A percentile compares a stretch with the other conserved stretches of the same genome.
phyloP scores from a whole-genome alignment of 2,888 invertebrate genomes.

The Calliopum simillimum region DNA sequence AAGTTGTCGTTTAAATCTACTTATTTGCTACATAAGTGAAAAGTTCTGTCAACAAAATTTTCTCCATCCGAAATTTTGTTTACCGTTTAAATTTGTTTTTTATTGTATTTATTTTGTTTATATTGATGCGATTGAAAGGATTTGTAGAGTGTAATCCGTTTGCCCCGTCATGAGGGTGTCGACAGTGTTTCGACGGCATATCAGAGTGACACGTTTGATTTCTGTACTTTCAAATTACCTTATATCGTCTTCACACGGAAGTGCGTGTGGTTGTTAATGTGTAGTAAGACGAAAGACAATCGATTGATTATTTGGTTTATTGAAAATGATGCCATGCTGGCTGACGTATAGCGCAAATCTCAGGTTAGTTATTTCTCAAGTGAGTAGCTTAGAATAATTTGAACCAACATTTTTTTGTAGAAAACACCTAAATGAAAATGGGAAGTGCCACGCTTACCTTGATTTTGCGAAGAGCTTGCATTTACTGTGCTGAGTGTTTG shows the following conservation, averaged over 20 bases:
- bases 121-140: slow-evolving; percentile 65
- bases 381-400: too few relatives aligned
- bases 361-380: too few relatives aligned
- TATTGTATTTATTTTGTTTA: slow-evolving; percentile 61
- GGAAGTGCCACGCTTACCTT: too few relatives aligned
- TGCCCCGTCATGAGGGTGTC: neutral
- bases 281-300: too few relatives aligned
- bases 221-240: slow-evolving; percentile 63
- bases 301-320: too few relatives aligned
- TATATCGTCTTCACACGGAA: slow-evolving; percentile 43
- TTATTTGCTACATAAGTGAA: slow-evolving; percentile 55
- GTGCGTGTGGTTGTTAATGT: slow-evolving; percentile 12
- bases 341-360: too few relatives aligned
- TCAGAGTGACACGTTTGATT: slow-evolving; percentile 55
- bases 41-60: slow-evolving; percentile 60
- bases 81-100: slow-evolving; percentile 65
- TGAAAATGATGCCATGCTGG: too few relatives aligned
- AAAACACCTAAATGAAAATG: too few relatives aligned
- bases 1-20: slow-evolving; percentile 42
- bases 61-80: slow-evolving; percentile 57
- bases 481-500: too few relatives aligned
- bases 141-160: slow-evolving; percentile 44
- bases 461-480: too few relatives aligned
- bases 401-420: too few relatives aligned
- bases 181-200: slow-evolving; percentile 42